Evolutionary conservation across 2,797 vertebrate species (phyloP).

Genomic region (Lepilemur septentrionalis): DNA sequence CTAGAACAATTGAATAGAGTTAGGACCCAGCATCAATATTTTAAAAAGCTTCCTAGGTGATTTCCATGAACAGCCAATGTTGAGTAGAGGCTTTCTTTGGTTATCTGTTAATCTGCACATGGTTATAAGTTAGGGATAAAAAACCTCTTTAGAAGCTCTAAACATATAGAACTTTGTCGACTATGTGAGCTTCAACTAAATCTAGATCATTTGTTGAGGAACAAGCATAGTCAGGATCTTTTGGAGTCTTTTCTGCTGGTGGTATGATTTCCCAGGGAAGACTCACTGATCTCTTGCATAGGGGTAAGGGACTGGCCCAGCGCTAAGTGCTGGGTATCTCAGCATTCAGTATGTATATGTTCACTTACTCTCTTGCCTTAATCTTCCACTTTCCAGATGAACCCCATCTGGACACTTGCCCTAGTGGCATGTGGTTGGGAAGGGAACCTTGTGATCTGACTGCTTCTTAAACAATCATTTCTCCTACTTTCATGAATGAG

Average conservation of each 20-base stretch:
- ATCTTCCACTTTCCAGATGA: not conserved
- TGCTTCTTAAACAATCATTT: not conserved
- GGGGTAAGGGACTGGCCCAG: not conserved
- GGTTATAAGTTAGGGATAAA: not conserved
- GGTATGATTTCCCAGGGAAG: not conserved
- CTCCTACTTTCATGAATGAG: not conserved
- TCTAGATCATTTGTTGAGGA: constrained; percentile 6
- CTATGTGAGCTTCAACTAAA: not conserved
- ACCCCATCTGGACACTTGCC: not conserved
- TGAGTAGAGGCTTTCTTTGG: not conserved
- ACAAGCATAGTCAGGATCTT: not conserved
- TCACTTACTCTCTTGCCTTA: not conserved
- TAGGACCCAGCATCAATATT: not conserved
- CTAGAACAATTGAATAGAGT: not conserved
- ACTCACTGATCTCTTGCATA: not conserved
- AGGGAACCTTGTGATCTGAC: not conserved
- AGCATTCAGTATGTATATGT: not conserved
- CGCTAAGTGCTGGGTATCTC: not conserved
- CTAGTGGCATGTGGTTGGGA: not conserved
- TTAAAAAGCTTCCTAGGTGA: not conserved
- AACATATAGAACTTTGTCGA: not conserved
- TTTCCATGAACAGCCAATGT: not conserved
- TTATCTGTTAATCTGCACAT: not conserved
- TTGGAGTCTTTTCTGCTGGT: not conserved
- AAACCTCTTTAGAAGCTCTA: not conserved